phyloP scores from a whole-genome alignment of 2,113 vertebrate species.

The Tyto alba region DNA sequence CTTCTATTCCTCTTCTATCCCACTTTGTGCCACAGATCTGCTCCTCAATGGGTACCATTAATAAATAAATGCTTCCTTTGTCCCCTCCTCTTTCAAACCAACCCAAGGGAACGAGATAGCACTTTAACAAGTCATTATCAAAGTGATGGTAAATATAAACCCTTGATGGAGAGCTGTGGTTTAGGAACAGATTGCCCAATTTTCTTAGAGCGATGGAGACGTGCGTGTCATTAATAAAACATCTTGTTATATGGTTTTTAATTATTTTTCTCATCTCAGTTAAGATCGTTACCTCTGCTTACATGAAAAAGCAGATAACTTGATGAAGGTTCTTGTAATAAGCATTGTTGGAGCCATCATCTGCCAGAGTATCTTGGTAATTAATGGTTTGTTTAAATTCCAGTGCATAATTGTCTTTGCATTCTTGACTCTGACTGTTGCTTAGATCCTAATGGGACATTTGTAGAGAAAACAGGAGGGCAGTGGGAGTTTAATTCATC shows the following conservation, averaged over 20 bases:
- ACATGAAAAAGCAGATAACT: conserved; percentile 21
- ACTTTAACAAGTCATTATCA: neutral
- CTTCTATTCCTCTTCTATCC: neutral
- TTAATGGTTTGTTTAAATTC: conserved; percentile 56
- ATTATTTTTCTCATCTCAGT: conserved; percentile 57
- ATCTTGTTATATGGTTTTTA: conserved; percentile 53
- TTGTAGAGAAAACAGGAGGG: neutral
- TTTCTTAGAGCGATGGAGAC: neutral
- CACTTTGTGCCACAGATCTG: neutral
- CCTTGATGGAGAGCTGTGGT: neutral
- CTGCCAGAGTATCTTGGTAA: conserved; percentile 32
- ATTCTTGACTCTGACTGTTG: neutral
- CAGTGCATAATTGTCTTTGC: neutral
- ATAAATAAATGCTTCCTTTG: neutral
- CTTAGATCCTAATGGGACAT: conserved; percentile 2
- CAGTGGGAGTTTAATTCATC: neutral
- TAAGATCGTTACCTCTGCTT: conserved; percentile 17
- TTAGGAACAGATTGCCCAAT: conserved; percentile 14
- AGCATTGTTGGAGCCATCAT: conserved; percentile 43
- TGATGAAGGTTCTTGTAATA: conserved; percentile 47
- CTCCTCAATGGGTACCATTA: neutral
- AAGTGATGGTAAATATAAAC: neutral
- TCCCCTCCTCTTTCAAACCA: neutral
- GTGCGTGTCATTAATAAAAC: conserved; percentile 19
- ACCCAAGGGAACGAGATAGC: neutral